A percentile compares a stretch with the other conserved stretches of the same genome.
Evolutionary conservation across 2,113 vertebrate species (phyloP).

Genomic region (Eclectus roratus): DNA sequence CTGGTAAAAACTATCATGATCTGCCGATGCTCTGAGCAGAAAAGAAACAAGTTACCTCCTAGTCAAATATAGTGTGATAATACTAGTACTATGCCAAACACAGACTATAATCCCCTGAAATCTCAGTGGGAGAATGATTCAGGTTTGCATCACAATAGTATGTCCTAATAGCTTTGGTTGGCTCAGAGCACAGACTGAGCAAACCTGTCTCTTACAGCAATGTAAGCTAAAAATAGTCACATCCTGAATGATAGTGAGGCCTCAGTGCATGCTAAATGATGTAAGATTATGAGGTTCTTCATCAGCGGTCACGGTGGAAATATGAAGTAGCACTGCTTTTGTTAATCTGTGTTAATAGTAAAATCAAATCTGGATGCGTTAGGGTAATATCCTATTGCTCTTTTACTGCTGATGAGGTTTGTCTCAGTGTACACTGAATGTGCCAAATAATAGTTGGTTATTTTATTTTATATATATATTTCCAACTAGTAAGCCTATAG

Average conservation of each 20-base stretch:
- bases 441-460: background rate
- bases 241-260: background rate
- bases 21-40: background rate
- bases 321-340: background rate
- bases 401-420: background rate
- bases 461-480: background rate
- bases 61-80: background rate
- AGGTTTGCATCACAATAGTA: background rate
- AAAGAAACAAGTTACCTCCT: background rate
- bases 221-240: background rate
- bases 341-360: background rate
- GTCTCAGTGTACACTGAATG: background rate
- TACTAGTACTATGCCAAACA: background rate
- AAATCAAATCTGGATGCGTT: background rate
- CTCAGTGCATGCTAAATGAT: background rate
- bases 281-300: background rate
- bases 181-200: background rate
- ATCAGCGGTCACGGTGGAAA: background rate
- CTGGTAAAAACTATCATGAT: background rate
- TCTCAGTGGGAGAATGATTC: background rate
- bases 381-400: background rate
- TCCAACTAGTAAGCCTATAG: background rate
- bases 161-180: background rate
- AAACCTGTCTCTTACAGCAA: background rate
- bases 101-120: background rate